Conservation (phyloP, 92 coral and sea anemone species). For the Epizoanthus ramosus region DNA sequence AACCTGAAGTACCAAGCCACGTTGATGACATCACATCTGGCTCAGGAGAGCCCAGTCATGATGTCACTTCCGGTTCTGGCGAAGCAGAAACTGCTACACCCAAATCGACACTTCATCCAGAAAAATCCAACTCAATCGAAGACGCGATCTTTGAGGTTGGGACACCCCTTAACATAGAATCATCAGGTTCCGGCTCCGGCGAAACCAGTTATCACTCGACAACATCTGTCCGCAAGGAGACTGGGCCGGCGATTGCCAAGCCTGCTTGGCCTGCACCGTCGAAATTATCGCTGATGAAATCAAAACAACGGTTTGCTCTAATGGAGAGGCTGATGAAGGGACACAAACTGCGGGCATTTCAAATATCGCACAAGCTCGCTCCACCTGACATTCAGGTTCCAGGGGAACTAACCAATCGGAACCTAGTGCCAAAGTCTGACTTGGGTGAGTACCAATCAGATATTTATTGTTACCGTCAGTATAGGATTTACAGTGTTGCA, state of each 20-base stretch:
- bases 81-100: conserved; percentile 27
- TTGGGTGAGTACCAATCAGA: conserved; percentile 52
- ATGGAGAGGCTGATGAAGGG: conserved; percentile 70
- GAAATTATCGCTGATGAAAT: conserved; percentile 40
- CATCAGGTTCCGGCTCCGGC: conserved; percentile 46
- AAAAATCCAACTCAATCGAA: conserved; percentile 52
- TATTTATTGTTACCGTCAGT: no score
- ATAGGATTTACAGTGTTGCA: no score
- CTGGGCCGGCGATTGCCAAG: conserved; percentile 32
- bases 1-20: neutral
- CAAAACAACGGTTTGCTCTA: conserved; percentile 41
- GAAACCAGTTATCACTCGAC: neutral
- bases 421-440: conserved; percentile 71
- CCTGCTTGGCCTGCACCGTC: conserved; percentile 15
- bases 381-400: conserved; percentile 28
- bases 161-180: conserved; percentile 27
- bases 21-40: neutral
- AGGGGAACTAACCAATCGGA: conserved; percentile 46
- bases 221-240: conserved; percentile 3
- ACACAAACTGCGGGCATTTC: conserved; percentile 52
- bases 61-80: conserved; percentile 21
- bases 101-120: conserved; percentile 26
- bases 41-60: conserved; percentile 6
- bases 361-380: conserved; percentile 29
- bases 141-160: conserved; percentile 80